Evolutionary conservation across 2,113 vertebrate genomes (phyloP).

Genomic region (Erythrocebus patas): DNA sequence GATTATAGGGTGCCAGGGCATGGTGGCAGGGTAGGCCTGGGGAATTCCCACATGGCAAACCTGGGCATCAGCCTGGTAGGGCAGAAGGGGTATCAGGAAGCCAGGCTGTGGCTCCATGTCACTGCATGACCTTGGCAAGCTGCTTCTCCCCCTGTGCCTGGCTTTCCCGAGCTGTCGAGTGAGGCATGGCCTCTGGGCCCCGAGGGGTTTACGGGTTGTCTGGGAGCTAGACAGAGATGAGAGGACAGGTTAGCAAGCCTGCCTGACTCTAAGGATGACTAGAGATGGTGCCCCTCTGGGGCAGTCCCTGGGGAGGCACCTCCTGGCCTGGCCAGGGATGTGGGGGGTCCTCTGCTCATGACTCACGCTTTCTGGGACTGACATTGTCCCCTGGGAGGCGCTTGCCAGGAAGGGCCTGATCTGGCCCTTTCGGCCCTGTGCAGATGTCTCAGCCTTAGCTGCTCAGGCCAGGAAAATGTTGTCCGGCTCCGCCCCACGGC

Average conservation of each 20-base stretch:
- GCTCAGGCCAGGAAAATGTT: background rate
- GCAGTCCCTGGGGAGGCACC: background rate
- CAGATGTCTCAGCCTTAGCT: background rate
- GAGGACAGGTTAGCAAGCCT: background rate
- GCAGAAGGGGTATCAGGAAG: background rate
- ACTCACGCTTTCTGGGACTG: constrained; percentile 45
- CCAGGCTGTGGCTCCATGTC: background rate
- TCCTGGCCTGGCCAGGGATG: background rate
- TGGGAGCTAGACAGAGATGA: background rate
- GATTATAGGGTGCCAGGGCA: background rate
- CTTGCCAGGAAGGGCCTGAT: constrained; percentile 35
- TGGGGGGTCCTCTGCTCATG: background rate
- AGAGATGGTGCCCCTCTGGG: background rate
- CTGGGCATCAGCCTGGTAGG: background rate
- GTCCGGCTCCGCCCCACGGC: background rate
- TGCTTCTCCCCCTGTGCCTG: background rate
- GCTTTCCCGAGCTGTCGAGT: background rate
- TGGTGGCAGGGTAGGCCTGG: rapidly evolving
- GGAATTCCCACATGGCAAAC: background rate
- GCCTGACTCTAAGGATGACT: background rate
- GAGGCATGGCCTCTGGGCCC: background rate
- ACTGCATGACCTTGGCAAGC: rapidly evolving
- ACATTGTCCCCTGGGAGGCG: background rate
- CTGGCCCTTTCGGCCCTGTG: background rate
- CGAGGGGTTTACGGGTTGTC: background rate